Conservation (phyloP, 2,797 vertebrate species). For the Toxotes lorentzi region DNA sequence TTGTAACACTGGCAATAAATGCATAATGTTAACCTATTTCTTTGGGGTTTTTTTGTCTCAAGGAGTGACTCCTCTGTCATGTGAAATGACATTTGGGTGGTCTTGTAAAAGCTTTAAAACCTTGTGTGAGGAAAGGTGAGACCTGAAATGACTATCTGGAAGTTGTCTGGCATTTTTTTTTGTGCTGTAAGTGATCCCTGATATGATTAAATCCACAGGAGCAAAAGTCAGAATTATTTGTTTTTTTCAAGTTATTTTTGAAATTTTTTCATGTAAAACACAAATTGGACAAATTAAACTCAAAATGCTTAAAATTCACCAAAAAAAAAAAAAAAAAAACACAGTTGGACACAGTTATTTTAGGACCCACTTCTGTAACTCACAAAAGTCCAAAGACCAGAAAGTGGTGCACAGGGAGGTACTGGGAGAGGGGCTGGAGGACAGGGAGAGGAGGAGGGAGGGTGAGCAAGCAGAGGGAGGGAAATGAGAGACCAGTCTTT, state of each 20-base stretch:
- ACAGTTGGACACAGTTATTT: conserved; percentile 49
- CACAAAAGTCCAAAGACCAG: conserved; percentile 77
- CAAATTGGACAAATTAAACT: neutral
- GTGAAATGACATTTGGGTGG: conserved; percentile 41
- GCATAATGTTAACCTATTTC: neutral
- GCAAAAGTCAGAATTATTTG: neutral
- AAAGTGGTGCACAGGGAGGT: conserved; percentile 62
- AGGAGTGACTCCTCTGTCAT: neutral
- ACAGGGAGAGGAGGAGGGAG: conserved; percentile 49
- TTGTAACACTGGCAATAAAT: neutral
- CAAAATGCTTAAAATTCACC: neutral
- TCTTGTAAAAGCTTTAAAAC: conserved; percentile 49
- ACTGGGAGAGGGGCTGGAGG: conserved; percentile 60
- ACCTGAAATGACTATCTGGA: conserved; percentile 39
- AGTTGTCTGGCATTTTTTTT: conserved; percentile 40
- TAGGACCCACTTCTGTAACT: conserved; percentile 31
- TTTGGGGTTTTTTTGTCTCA: conserved; percentile 8
- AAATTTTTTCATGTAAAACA: neutral
- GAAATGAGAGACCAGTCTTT: conserved; percentile 75
- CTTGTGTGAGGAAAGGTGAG: conserved; percentile 16
- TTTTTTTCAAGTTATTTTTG: neutral
- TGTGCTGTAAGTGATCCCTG: conserved; percentile 27
- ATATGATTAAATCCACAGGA: conserved; percentile 5
- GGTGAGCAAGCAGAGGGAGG: conserved; percentile 61
- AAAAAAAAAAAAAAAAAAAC: neutral